Conservation (phyloP, 2,888 invertebrate genomes). For the Meandrusa payeni region DNA sequence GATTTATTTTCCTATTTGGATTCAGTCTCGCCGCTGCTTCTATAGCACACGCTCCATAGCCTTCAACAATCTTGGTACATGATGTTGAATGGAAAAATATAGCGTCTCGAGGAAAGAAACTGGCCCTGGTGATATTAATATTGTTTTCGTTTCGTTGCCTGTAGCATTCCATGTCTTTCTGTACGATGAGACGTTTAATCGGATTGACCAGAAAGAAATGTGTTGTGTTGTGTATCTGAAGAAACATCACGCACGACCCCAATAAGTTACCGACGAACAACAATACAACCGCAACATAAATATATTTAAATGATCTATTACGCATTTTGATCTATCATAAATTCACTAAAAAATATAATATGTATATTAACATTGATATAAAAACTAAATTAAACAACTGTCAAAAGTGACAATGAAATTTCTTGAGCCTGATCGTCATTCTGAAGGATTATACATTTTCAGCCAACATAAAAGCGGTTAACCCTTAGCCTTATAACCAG, state of each 20-base stretch:
- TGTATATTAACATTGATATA: no score
- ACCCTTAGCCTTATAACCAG: no score
- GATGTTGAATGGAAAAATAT: slow-evolving; percentile 26
- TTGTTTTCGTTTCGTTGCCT: slow-evolving; percentile 8
- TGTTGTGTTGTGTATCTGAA: slow-evolving; percentile 14
- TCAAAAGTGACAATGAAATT: slow-evolving; percentile 20
- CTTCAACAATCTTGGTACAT: slow-evolving; percentile 15
- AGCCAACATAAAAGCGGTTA: no score
- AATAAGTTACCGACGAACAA: slow-evolving; percentile 16
- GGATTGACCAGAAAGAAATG: slow-evolving; percentile 15
- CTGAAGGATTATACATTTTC: no score
- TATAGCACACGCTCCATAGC: slow-evolving; percentile 26
- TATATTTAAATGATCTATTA: slow-evolving; percentile 10
- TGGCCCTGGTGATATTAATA: neutral
- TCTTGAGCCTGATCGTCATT: no score
- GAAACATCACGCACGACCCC: slow-evolving; percentile 14
- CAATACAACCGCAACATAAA: slow-evolving; percentile 13
- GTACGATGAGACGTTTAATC: neutral
- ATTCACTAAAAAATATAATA: slow-evolving; percentile 11
- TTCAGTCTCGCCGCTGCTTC: slow-evolving; percentile 24
- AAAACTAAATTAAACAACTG: slow-evolving; percentile 30
- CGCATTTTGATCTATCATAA: slow-evolving; percentile 11
- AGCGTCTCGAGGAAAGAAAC: slow-evolving; percentile 4
- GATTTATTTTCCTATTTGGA: slow-evolving; percentile 13
- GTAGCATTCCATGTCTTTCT: slow-evolving; percentile 7